phyloP scores from a whole-genome alignment of 2,113 vertebrate genomes.

The Oncorhynchus tshawytscha region DNA sequence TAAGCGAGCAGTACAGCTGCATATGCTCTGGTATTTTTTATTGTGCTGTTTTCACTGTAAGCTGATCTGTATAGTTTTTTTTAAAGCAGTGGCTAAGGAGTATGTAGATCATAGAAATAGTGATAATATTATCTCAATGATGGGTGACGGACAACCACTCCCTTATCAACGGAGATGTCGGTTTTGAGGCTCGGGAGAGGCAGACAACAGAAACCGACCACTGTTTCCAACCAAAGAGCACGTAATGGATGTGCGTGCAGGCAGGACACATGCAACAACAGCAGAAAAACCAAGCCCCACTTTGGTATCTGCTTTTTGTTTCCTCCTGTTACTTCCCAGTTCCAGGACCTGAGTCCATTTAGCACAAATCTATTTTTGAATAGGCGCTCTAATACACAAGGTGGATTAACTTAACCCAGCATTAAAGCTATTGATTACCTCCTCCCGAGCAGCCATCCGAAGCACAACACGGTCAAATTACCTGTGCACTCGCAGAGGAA shows the following conservation, averaged over 20 bases:
- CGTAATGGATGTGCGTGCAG: background rate
- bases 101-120: too few species aligned
- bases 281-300: background rate
- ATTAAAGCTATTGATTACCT: conserved; percentile 42
- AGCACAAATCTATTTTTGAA: conserved; percentile 33
- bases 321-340: background rate
- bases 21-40: too few species aligned
- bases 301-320: background rate
- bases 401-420: conserved; percentile 43
- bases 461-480: conserved; percentile 20
- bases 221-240: background rate
- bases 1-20: too few species aligned
- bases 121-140: too few species aligned
- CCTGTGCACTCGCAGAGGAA: background rate
- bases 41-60: too few species aligned
- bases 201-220: background rate
- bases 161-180: background rate
- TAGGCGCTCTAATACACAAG: conserved; percentile 17
- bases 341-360: conserved; percentile 1
- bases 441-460: conserved; percentile 11
- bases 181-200: background rate
- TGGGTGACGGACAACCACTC: background rate
- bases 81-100: too few species aligned
- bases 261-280: background rate
- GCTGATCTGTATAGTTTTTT: too few species aligned